Base-by-base conservation (phyloP, 2,113 vertebrate species). In the Emydocephalus ijimae region DNA sequence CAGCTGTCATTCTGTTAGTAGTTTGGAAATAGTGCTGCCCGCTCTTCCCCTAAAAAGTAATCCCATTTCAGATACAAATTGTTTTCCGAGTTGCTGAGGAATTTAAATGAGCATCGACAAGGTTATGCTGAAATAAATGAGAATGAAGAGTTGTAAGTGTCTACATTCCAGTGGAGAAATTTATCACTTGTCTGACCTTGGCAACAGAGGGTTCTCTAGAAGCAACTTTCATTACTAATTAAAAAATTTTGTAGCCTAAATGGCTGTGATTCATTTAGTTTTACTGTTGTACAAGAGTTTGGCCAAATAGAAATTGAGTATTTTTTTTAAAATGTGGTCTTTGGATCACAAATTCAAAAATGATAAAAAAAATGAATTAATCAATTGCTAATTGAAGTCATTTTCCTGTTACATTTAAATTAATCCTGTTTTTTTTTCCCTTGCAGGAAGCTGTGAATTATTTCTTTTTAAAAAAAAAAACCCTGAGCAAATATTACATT, bases 1-100 rank as follows among this genome's bases (percentile, higher is more conserved):
- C 61, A 29, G 61, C 11, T 29, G 3, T 64, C 8, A 12, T 64
- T 64, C 26, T 64, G 26, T 64, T 50, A 90, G 92, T 1, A 92
- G 29, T 23, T 50, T 91, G 18, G 89, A 0, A 89, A 92, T 9
- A 29, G 92, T 56, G 11, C 3, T 1, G 18, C 8, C 45, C 29
- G 18, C 26, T 45, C 54, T 54, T 57, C 26, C 55, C 89, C 93
- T 48, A 91, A 24, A 87, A 74, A 93, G 95, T 89, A 95, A 89
- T 92, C 91, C 85, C n/a, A 57, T 85, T 96, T 96, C 93, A 91
- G 45, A 91, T 86, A 85, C 15, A 96, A 93, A 94, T 89, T 93
- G 2, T 90, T 89, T 87, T 94, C 96, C 4, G 4, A 45, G 45
- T 45, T 45, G 45, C 21, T 54, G 91, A 93, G 61, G 85, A 86